Percentiles rank a stretch among this genome's conserved stretches.
These are phyloP conservation scores for Cephalopachus bancanus DNA, from an alignment of 2,797 vertebrate species.

Conservation along the genomic window DNA sequence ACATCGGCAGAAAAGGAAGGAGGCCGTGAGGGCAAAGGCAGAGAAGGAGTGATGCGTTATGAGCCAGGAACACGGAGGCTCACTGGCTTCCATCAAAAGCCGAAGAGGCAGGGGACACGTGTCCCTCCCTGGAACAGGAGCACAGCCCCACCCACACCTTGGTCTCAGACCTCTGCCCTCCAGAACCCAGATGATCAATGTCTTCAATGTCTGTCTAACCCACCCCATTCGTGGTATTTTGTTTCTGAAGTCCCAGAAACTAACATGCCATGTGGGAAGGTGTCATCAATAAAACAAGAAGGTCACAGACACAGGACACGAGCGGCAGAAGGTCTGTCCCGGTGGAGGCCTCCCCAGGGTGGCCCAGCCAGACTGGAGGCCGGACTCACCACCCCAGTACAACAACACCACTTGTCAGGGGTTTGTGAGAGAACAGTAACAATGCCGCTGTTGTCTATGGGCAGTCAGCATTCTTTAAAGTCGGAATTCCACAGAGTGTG, in stretches of 20 bases:
- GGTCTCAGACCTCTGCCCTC: too few relatives aligned
- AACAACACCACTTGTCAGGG: too few relatives aligned
- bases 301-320: not conserved
- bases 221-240: too few relatives aligned
- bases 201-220: not conserved
- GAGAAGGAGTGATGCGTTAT: not conserved
- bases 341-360: fast-evolving
- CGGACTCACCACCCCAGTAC: not conserved
- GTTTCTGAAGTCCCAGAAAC: not conserved
- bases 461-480: too few relatives aligned
- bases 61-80: not conserved
- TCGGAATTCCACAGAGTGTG: not conserved
- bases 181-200: not conserved
- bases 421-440: too few relatives aligned
- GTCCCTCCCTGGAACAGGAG: too few relatives aligned
- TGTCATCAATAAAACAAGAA: not conserved
- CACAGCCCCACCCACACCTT: too few relatives aligned
- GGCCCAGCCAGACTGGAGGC: not conserved
- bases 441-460: fast-evolving
- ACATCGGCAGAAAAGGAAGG: too few relatives aligned
- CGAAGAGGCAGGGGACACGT: not conserved
- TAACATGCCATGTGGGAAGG: not conserved
- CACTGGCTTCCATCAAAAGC: not conserved
- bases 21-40: not conserved
- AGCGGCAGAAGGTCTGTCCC: too few relatives aligned